Percentiles rank a stretch among this genome's conserved stretches.
These are phyloP conservation scores for Psylliodes chrysocephalus DNA, from an alignment of 2,888 invertebrate species.

Conservation along the genomic window DNA sequence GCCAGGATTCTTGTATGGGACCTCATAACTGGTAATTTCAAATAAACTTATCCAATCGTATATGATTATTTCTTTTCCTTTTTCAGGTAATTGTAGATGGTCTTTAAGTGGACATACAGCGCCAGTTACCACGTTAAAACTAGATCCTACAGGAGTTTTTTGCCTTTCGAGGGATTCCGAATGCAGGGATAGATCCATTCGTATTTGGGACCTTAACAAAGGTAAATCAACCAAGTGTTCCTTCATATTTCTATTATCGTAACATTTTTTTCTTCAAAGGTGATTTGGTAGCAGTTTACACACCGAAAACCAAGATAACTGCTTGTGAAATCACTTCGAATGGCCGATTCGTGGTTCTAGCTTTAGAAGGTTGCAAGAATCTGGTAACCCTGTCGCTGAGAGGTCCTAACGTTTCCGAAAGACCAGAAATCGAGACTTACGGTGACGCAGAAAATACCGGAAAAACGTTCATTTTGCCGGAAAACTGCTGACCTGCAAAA, in stretches of 20 bases:
- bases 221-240: too few species aligned
- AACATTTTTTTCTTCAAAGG: conserved; percentile 66
- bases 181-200: conserved; percentile 78
- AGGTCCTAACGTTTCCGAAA: conserved; percentile 55
- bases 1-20: conserved; percentile 88
- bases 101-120: conserved; percentile 82
- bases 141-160: conserved; percentile 78
- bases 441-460: conserved; percentile 70
- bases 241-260: not conserved
- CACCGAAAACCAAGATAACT: conserved; percentile 77
- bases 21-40: conserved; percentile 75
- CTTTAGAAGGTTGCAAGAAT: conserved; percentile 73
- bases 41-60: too few species aligned
- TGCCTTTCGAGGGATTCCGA: conserved; percentile 80
- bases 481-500: conserved; percentile 58
- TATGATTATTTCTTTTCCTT: conserved; percentile 26
- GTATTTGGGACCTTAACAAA: conserved; percentile 83
- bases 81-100: conserved; percentile 79
- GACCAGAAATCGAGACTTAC: conserved; percentile 60
- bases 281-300: conserved; percentile 81
- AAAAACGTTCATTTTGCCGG: conserved; percentile 69
- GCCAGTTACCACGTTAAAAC: conserved; percentile 77
- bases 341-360: conserved; percentile 76
- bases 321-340: conserved; percentile 82
- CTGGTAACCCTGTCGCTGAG: conserved; percentile 74